These are phyloP conservation scores for Elaeidobius kamerunicus DNA, from an alignment of 2,888 invertebrate species.

Conservation along the genomic window DNA sequence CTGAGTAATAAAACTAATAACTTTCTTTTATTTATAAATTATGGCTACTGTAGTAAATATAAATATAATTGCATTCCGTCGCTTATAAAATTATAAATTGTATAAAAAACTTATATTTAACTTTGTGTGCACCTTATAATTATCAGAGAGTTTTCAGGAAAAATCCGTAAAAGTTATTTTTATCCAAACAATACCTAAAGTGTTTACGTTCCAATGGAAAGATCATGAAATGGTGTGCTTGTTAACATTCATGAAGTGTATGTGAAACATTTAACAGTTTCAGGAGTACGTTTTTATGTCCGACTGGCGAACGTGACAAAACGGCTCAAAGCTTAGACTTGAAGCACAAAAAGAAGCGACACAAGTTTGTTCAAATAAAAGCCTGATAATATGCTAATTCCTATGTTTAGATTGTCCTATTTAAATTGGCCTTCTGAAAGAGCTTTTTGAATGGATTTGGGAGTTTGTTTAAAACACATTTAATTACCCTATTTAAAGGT, in stretches of 20 bases:
- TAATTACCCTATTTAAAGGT: neutral
- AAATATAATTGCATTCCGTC: no score
- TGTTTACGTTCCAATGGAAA: slow-evolving; percentile 32
- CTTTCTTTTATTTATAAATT: no score
- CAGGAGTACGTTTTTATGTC: slow-evolving; percentile 46
- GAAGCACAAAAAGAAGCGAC: slow-evolving; percentile 25
- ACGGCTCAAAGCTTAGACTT: slow-evolving; percentile 33
- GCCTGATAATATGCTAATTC: slow-evolving; percentile 30
- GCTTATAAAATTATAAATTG: no score
- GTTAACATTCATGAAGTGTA: slow-evolving; percentile 48
- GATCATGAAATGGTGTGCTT: slow-evolving; percentile 43
- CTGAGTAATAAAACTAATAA: no score
- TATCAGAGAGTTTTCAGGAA: no score
- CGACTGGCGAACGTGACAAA: slow-evolving; percentile 39
- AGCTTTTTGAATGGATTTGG: slow-evolving; percentile 6
- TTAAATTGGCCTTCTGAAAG: slow-evolving; percentile 22
- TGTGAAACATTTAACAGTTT: slow-evolving; percentile 47
- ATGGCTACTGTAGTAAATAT: no score
- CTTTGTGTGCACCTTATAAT: no score
- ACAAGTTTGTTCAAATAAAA: slow-evolving; percentile 31
- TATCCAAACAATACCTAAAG: slow-evolving; percentile 8
- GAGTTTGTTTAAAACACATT: neutral
- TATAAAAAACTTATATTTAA: no score
- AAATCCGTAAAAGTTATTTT: neutral
- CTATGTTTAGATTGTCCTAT: slow-evolving; percentile 24